phyloP scores from a whole-genome alignment of 2,113 vertebrate genomes.

The Alethe diademata region DNA sequence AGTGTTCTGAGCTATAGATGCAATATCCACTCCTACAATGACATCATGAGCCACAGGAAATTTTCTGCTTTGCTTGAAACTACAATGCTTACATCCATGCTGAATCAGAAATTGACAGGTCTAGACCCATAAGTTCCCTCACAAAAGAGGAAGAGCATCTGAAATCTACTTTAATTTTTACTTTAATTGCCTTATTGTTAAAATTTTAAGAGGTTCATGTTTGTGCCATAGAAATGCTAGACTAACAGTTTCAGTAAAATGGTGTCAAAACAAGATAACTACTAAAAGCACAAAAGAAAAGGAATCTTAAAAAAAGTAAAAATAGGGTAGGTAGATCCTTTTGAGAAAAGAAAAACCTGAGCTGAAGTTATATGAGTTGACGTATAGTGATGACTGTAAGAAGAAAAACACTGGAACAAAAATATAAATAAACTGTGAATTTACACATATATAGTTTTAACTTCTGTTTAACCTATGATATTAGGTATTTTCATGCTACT shows the following conservation, averaged over 20 bases:
- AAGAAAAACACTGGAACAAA: not conserved
- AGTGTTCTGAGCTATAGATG: not conserved
- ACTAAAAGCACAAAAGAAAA: not conserved
- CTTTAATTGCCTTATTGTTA: not conserved
- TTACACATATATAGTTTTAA: not conserved
- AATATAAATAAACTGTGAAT: not conserved
- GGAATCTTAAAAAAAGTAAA: not conserved
- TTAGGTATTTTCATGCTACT: not conserved
- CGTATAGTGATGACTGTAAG: not conserved
- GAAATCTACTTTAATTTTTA: not conserved
- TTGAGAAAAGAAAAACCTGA: not conserved
- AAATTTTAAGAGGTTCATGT: not conserved
- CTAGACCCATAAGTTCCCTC: not conserved
- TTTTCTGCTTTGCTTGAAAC: not conserved
- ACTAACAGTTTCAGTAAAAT: not conserved
- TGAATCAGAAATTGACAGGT: not conserved
- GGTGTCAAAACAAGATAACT: not conserved
- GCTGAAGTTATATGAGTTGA: not conserved
- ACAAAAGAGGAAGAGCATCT: not conserved
- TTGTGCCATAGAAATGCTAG: not conserved
- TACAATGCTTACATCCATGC: not conserved
- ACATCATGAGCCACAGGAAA: not conserved
- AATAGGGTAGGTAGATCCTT: rapidly evolving
- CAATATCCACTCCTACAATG: not conserved
- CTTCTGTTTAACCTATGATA: not conserved